Base-by-base conservation (phyloP, 2,888 invertebrate species). In the Agrochola lychnidis region DNA sequence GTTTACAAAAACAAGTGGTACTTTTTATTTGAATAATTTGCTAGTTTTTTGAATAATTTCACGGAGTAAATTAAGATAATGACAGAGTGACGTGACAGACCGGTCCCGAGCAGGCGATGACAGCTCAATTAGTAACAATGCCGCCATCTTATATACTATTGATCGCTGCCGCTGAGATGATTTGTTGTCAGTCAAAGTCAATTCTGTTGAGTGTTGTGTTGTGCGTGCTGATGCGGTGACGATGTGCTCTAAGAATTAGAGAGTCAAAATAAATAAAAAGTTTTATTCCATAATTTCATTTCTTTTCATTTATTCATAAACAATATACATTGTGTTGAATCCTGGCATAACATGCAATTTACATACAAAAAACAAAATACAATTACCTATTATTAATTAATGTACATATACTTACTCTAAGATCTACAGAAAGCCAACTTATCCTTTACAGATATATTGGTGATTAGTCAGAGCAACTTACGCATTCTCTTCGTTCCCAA, bases 401-500 rank as follows among this genome's bases (percentile, higher is more conserved):
- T 57, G 56, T 57, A 14, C 5, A 12, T 57, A 61, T 45, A 70
- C 36, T 48, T 48, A 19, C 25, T 40, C 12, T 12, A 9, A 22
- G 40, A 53, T 63, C 16, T 57, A 16, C n/a, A 36, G 16, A 71
- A 36, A 51, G 51, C 19, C 25, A 19, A 16, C 4, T 61, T 40
- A 30, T 42, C 2, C n/a, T 25, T 45, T 12, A 16, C 19, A 63
- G 25, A 25, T 57, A 51, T 19, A 51, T 45, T 76, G n/a, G 6
- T 30, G 16, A 67, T 78, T 36, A 69, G 22, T 61, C 25, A 51
- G 42, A 61, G 53, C 10, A 45, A 45, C 22, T 61, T 22, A 19
- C 51, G 42, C 30, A 61, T 61, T 68, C 19, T 78, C 42, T 70
- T 45, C 22, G 61, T 59, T 61, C 19, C 9, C 12, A 51, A 36